Evolutionary conservation across 2,888 invertebrate species (phyloP).

Genomic region (Meteorus cinctellus): DNA sequence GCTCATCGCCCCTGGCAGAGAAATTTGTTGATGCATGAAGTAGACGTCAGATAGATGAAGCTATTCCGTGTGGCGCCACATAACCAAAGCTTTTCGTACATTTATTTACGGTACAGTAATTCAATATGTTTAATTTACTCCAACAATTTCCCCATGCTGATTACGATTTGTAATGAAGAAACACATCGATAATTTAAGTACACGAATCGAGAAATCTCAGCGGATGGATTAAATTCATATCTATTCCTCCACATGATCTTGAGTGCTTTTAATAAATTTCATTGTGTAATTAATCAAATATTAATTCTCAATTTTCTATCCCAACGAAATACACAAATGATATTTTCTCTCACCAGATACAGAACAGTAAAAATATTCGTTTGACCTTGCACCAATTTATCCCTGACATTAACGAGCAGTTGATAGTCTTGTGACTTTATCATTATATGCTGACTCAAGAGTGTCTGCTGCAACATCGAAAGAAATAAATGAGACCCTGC

Average conservation of each 20-base stretch:
- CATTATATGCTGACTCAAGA: not conserved
- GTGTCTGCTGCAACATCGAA: constrained; percentile 3
- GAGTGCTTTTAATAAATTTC: no score
- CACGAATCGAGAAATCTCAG: no score
- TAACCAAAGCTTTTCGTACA: not conserved
- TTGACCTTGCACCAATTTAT: constrained; percentile 2
- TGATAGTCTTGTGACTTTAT: constrained; percentile 13
- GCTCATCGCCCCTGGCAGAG: not conserved
- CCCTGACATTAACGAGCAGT: not conserved
- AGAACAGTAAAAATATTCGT: not conserved
- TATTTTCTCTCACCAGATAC: not conserved
- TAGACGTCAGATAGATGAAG: constrained; percentile 7
- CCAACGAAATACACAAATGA: no score
- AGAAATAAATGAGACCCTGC: constrained; percentile 28
- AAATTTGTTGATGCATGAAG: constrained; percentile 17
- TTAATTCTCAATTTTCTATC: no score
- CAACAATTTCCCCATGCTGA: not conserved
- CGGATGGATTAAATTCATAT: no score
- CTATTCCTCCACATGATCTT: no score
- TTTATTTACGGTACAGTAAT: not conserved
- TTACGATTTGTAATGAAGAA: not conserved
- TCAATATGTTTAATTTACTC: not conserved
- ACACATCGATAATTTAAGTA: not conserved
- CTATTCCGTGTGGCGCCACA: not conserved
- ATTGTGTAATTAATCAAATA: no score